A percentile compares a stretch with the other conserved stretches of the same genome.
These are phyloP conservation scores for Lepidocolaptes lacrymiger DNA, from an alignment of 2,797 vertebrate genomes.

Conservation along the genomic window DNA sequence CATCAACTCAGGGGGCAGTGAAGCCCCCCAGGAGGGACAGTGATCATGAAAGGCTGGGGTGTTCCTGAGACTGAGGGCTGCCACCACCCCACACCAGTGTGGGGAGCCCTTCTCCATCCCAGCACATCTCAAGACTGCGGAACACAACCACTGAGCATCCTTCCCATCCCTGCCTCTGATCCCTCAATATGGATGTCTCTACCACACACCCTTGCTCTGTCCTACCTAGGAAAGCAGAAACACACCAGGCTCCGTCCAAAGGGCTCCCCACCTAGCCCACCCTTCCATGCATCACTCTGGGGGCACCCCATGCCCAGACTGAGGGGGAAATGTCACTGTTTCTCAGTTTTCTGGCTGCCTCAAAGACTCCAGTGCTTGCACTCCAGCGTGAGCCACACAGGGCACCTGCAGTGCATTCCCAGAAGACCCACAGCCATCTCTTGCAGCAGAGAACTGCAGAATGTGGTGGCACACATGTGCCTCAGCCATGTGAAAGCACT, in stretches of 20 bases:
- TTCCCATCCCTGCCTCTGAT: not conserved
- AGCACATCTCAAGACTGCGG: not conserved
- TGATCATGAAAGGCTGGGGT: not conserved
- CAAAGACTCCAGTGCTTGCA: accelerated
- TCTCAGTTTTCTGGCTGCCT: not conserved
- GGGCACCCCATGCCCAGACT: not conserved
- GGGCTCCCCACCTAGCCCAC: not conserved
- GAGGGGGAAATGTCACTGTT: not conserved
- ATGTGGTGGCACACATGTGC: not conserved
- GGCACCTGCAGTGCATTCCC: not conserved
- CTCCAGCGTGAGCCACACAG: accelerated
- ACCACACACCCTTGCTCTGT: not conserved
- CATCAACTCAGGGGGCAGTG: not conserved
- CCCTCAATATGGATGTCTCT: not conserved
- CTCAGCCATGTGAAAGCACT: constrained; percentile 33
- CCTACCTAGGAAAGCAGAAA: not conserved
- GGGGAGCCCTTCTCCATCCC: not conserved
- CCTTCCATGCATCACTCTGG: not conserved
- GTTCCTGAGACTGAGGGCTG: not conserved
- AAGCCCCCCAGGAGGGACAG: not conserved
- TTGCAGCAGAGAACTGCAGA: not conserved
- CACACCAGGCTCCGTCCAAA: not conserved
- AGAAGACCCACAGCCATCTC: not conserved
- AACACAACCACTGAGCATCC: not conserved
- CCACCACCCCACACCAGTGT: accelerated